phyloP scores from a whole-genome alignment of 2,888 invertebrate species.

The Adineta ricciae region DNA sequence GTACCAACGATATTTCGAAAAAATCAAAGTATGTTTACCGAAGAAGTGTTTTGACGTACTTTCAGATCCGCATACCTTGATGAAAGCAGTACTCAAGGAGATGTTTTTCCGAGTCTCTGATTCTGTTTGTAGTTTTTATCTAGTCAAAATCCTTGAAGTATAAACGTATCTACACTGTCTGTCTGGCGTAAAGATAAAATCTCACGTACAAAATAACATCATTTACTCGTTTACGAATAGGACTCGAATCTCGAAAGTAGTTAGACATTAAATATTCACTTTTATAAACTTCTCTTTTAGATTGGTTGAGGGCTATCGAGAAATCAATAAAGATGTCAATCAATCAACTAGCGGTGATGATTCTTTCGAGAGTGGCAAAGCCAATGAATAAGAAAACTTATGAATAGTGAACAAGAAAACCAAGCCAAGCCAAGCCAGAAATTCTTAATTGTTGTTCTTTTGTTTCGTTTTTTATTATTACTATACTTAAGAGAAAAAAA shows the following conservation, averaged over 20 bases:
- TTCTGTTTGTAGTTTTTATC: too few species aligned
- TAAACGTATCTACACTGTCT: too few species aligned
- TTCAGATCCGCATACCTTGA: too few species aligned
- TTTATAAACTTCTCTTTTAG: not conserved
- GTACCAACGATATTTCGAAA: not conserved
- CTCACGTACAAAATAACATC: too few species aligned
- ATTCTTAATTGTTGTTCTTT: slow-evolving; percentile 7
- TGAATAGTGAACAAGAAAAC: not conserved
- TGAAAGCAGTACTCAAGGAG: too few species aligned
- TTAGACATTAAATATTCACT: not conserved
- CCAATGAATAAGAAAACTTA: not conserved
- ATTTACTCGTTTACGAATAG: too few species aligned
- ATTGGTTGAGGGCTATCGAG: not conserved
- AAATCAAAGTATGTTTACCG: not conserved
- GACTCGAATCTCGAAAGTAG: not conserved
- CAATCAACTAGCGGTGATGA: not conserved
- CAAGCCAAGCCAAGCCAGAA: not conserved
- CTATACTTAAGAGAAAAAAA: not conserved
- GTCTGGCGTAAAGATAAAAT: too few species aligned
- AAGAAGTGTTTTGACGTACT: too few species aligned
- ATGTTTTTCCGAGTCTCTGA: too few species aligned
- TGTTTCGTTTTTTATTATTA: not conserved
- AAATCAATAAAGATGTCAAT: not conserved
- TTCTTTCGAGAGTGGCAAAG: not conserved
- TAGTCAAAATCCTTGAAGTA: too few species aligned